Conservation (phyloP, 2,797 vertebrate species). For the Rhadinocentrus ornatus region DNA sequence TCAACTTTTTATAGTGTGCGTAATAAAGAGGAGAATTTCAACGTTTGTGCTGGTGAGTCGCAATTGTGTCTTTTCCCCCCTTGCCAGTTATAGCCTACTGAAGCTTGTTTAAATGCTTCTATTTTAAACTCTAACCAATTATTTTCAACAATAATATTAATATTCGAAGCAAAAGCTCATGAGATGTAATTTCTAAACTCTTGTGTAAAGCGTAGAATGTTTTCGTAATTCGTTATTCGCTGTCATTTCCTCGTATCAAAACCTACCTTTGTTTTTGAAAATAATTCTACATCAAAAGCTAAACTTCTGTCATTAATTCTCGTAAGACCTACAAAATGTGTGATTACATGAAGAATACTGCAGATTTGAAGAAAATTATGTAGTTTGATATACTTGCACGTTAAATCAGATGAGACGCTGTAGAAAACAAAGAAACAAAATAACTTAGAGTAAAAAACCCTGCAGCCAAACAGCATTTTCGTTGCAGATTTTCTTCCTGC, state of each 20-base stretch:
- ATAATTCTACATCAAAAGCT: not conserved
- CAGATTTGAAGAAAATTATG: not conserved
- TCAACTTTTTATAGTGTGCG: not conserved
- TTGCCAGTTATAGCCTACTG: not conserved
- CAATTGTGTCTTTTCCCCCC: not conserved
- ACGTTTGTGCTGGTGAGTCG: not conserved
- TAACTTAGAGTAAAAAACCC: not conserved
- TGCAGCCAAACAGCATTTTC: not conserved
- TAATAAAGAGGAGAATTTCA: not conserved
- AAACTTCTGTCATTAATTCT: not conserved
- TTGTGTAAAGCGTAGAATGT: not conserved
- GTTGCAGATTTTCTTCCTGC: not conserved
- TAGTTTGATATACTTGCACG: not conserved
- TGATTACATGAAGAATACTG: not conserved
- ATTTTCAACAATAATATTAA: not conserved
- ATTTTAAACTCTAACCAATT: no score
- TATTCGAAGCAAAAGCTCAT: not conserved
- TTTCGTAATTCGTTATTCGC: not conserved
- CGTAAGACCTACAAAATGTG: not conserved
- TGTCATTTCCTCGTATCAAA: not conserved
- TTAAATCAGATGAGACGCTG: not conserved
- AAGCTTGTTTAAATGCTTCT: slow-evolving; percentile 9
- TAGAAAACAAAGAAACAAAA: not conserved
- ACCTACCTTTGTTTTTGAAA: not conserved
- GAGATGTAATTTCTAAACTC: not conserved